These are phyloP conservation scores for Salminus brasiliensis DNA, from an alignment of 2,113 vertebrate genomes.

Conservation along the genomic window DNA sequence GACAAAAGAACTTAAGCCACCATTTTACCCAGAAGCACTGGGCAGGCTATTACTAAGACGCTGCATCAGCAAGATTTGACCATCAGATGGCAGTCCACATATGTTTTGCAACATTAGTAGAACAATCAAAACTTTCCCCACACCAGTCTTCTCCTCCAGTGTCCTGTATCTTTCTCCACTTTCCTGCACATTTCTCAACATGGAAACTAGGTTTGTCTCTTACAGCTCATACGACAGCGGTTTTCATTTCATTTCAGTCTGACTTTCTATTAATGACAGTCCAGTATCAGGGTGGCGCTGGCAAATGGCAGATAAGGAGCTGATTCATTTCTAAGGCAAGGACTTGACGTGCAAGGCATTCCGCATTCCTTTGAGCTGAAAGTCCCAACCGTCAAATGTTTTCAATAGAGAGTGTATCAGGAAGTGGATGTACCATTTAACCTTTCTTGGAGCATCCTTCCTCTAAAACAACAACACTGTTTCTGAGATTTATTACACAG, in stretches of 20 bases:
- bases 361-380: slow-evolving; percentile 62
- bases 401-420: slow-evolving; percentile 58
- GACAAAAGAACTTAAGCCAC: background rate
- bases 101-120: slow-evolving; percentile 36
- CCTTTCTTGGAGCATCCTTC: background rate
- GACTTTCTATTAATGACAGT: background rate
- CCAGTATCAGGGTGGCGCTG: background rate
- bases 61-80: slow-evolving; percentile 68
- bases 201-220: background rate
- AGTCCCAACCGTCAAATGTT: slow-evolving; percentile 51
- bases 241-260: background rate
- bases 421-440: slow-evolving; percentile 43
- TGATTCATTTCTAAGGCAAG: slow-evolving; percentile 55
- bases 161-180: no score
- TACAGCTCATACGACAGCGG: background rate
- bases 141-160: background rate
- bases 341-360: slow-evolving; percentile 59
- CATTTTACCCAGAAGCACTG: background rate
- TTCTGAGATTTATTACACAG: no score
- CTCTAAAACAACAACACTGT: background rate
- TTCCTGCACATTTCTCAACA: background rate
- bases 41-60: background rate
- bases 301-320: slow-evolving; percentile 55
- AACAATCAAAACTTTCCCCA: background rate
- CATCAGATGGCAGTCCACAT: slow-evolving; percentile 75